Percentiles rank a stretch among this genome's conserved stretches.
These are phyloP conservation scores for Romanogobio albipinnatus DNA, from an alignment of 2,113 vertebrate genomes.

Conservation along the genomic window DNA sequence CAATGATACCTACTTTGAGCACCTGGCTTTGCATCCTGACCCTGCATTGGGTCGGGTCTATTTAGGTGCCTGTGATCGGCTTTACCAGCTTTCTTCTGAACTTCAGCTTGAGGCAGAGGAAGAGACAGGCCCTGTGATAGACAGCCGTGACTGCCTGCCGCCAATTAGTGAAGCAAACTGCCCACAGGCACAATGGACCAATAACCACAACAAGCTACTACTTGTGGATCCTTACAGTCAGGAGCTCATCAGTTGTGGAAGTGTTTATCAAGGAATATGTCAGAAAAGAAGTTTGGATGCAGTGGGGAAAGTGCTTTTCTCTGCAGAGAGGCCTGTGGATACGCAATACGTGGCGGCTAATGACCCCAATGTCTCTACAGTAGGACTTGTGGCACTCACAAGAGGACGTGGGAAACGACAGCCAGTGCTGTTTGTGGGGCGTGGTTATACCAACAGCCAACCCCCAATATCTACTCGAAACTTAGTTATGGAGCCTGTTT, in stretches of 20 bases:
- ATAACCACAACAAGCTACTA: constrained; percentile 94
- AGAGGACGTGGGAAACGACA: constrained; percentile 74
- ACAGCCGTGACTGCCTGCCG: constrained; percentile 93
- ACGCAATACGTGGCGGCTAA: constrained; percentile 97
- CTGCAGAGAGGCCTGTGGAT: constrained; percentile 88
- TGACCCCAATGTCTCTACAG: constrained; percentile 91
- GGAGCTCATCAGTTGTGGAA: constrained; percentile 93
- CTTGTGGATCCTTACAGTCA: constrained; percentile 82
- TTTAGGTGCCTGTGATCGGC: constrained; percentile 87
- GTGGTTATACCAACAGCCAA: constrained; percentile 94
- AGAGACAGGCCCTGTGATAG: constrained; percentile 85
- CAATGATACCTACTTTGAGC: constrained; percentile 86
- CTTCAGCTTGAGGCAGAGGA: constrained; percentile 75
- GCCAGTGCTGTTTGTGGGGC: constrained; percentile 90
- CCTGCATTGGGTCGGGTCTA: constrained; percentile 83
- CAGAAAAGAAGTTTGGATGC: constrained; percentile 85
- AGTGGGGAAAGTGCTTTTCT: constrained; percentile 80
- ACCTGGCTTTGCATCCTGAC: constrained; percentile 88
- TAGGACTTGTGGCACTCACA: constrained; percentile 84
- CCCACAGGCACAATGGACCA: constrained; percentile 85
- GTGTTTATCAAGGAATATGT: constrained; percentile 92
- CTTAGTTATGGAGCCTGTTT: constrained; percentile 87
- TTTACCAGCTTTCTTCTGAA: constrained; percentile 86
- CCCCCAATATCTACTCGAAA: constrained; percentile 94
- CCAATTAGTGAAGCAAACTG: constrained; percentile 86